These are phyloP conservation scores for Leucopsar rothschildi DNA, from an alignment of 2,113 vertebrate genomes.

Conservation along the genomic window DNA sequence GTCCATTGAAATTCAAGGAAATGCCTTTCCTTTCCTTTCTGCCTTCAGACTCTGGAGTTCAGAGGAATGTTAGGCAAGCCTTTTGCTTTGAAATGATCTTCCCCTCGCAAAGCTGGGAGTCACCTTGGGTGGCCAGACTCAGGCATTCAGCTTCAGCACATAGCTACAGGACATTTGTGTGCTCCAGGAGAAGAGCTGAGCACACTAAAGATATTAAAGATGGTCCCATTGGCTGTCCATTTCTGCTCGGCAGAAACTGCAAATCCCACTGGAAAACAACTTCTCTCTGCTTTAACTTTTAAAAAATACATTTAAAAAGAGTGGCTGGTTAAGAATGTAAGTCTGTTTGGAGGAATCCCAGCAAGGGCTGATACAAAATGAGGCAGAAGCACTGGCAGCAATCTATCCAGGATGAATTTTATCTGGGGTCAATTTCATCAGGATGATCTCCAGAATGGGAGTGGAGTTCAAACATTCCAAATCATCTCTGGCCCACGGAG, in stretches of 20 bases:
- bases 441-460: neutral
- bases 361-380: neutral
- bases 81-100: neutral
- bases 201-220: neutral
- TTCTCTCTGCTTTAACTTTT: neutral
- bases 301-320: neutral
- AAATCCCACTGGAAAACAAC: neutral
- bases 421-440: neutral
- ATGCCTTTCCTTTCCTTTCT: neutral
- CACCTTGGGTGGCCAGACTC: neutral
- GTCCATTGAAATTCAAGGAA: slow-evolving; percentile 24
- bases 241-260: neutral
- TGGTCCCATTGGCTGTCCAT: neutral
- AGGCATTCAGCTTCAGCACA: neutral
- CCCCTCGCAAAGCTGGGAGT: neutral
- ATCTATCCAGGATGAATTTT: neutral
- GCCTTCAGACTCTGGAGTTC: neutral
- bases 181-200: neutral
- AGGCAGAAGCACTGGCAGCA: neutral
- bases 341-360: neutral
- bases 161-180: neutral
- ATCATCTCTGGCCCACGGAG: neutral
- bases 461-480: neutral
- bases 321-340: neutral
- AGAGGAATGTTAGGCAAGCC: neutral